phyloP scores from a whole-genome alignment of 2,888 invertebrate genomes.

The Drosophila macrospina region DNA sequence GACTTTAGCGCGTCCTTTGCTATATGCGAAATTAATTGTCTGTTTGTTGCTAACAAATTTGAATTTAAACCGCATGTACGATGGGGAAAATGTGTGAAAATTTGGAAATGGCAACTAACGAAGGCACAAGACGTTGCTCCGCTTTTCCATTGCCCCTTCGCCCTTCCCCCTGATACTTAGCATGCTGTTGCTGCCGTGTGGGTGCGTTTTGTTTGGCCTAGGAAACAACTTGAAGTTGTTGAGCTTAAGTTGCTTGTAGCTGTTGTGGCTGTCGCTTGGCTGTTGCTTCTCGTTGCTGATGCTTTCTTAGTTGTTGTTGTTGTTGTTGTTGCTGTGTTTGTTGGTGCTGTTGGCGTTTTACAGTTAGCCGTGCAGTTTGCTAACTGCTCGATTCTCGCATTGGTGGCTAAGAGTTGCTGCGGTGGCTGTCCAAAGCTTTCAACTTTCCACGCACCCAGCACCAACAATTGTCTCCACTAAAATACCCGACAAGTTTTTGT shows the following conservation, averaged over 20 bases:
- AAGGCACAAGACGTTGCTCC: slow-evolving; percentile 33
- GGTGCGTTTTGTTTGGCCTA: slow-evolving; percentile 67
- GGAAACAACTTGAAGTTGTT: slow-evolving; percentile 73
- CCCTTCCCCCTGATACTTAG: too few species aligned
- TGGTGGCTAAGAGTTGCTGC: slow-evolving; percentile 65
- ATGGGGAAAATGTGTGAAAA: slow-evolving; percentile 72
- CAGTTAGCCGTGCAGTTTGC: slow-evolving; percentile 78
- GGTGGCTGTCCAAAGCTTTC: slow-evolving; percentile 51
- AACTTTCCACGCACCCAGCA: slow-evolving; percentile 60
- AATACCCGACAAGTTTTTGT: slow-evolving; percentile 23
- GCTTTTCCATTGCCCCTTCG: neutral
- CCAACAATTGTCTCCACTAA: slow-evolving; percentile 70
- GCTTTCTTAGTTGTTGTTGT: slow-evolving; percentile 24
- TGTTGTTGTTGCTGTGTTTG: slow-evolving; percentile 30
- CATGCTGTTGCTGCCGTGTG: slow-evolving; percentile 31
- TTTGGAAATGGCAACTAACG: slow-evolving; percentile 54
- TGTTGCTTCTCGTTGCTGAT: slow-evolving; percentile 44
- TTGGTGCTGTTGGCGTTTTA: slow-evolving; percentile 51
- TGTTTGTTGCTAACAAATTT: slow-evolving; percentile 82
- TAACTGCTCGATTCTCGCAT: slow-evolving; percentile 56
- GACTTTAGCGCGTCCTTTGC: slow-evolving; percentile 61
- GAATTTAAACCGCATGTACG: slow-evolving; percentile 78
- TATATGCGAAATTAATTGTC: slow-evolving; percentile 82
- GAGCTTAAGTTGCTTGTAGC: slow-evolving; percentile 75
- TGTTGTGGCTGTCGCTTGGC: slow-evolving; percentile 65